Conservation (phyloP, 2,113 vertebrate genomes). For the Eudyptes chrysolophus region DNA sequence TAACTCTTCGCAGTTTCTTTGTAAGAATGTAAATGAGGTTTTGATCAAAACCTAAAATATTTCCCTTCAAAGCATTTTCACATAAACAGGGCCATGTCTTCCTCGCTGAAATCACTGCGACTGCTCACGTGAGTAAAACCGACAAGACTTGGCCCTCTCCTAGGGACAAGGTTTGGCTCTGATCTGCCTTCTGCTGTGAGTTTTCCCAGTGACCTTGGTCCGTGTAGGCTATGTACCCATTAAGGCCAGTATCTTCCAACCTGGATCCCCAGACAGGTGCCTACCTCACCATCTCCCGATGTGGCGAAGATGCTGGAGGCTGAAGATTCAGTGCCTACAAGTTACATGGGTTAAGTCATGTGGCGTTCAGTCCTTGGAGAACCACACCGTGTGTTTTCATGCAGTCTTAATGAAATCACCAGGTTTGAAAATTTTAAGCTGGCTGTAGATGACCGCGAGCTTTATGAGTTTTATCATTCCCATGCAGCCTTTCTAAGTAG, state of each 20-base stretch:
- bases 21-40: conserved; percentile 63
- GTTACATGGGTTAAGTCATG: neutral
- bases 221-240: neutral
- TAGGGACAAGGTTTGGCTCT: neutral
- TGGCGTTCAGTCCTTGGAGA: neutral
- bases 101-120: neutral
- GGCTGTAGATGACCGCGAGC: conserved; percentile 31
- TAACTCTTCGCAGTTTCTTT: conserved; percentile 42
- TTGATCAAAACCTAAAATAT: conserved; percentile 60
- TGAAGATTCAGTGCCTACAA: neutral
- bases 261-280: neutral
- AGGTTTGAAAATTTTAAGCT: conserved; percentile 28
- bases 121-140: neutral
- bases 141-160: neutral
- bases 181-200: neutral
- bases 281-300: neutral
- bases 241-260: neutral
- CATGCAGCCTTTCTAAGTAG: conserved; percentile 44
- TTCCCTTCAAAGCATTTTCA: conserved; percentile 52
- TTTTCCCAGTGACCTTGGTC: neutral
- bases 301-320: neutral
- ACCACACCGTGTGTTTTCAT: neutral
- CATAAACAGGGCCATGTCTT: neutral
- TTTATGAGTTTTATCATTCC: conserved; percentile 47
- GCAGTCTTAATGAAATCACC: neutral